phyloP scores from a whole-genome alignment of 2,888 invertebrate genomes.

The Brachylomia viminalis region DNA sequence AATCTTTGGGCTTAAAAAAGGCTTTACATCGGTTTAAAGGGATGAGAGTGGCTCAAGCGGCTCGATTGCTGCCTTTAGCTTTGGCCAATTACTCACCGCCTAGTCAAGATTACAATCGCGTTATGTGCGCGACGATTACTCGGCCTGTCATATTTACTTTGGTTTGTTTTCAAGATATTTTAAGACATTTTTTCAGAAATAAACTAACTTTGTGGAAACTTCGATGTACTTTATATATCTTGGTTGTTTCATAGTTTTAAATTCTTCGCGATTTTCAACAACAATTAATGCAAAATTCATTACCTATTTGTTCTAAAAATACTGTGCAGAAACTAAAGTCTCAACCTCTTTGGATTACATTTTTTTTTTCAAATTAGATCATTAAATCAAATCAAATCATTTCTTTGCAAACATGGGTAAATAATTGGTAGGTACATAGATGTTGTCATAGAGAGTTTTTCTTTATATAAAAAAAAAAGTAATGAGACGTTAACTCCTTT shows the following conservation, averaged over 20 bases:
- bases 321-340: not conserved
- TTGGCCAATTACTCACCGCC: slow-evolving; percentile 87
- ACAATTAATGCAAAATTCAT: not conserved
- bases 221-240: not conserved
- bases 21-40: slow-evolving; percentile 90
- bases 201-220: slow-evolving; percentile 1
- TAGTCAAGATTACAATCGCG: slow-evolving; percentile 84
- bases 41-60: slow-evolving; percentile 86
- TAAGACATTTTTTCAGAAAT: slow-evolving; percentile 28
- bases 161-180: slow-evolving; percentile 67
- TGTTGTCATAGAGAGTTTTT: too few relatives aligned
- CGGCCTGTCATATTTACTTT: slow-evolving; percentile 70
- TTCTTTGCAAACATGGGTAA: too few relatives aligned
- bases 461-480: not conserved
- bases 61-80: slow-evolving; percentile 87
- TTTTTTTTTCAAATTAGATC: too few relatives aligned
- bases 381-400: too few relatives aligned
- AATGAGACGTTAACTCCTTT: not conserved
- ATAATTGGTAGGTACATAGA: too few relatives aligned
- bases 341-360: not conserved
- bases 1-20: slow-evolving; percentile 90
- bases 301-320: not conserved
- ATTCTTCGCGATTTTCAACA: not conserved
- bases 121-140: slow-evolving; percentile 73
- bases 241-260: not conserved